Evolutionary conservation across 2,113 vertebrate species (phyloP).

Genomic region (Potamarius usumacintae): DNA sequence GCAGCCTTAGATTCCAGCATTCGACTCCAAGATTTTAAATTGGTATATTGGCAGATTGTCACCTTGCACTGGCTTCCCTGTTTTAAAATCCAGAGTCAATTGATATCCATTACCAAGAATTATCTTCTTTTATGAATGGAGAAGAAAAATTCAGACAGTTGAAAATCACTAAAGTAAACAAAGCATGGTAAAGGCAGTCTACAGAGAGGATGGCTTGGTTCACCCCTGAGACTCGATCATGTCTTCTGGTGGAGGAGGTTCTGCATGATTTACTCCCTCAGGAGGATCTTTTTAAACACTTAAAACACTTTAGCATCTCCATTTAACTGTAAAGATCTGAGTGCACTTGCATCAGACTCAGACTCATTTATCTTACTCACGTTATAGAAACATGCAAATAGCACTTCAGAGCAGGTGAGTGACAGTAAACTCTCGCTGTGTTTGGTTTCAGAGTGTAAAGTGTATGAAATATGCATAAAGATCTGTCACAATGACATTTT

Average conservation of each 20-base stretch:
- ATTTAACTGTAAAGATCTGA: constrained; percentile 3
- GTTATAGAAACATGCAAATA: background rate
- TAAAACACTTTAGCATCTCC: constrained; percentile 29
- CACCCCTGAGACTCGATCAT: background rate
- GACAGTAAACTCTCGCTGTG: background rate
- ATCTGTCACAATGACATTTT: background rate
- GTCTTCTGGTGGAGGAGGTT: constrained; percentile 1
- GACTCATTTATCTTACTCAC: constrained; percentile 28
- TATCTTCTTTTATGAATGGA: background rate
- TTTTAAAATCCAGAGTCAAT: background rate
- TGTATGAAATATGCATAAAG: background rate
- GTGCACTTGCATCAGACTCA: background rate
- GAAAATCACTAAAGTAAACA: background rate
- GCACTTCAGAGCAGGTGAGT: background rate
- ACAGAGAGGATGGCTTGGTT: background rate
- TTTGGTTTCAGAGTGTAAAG: background rate
- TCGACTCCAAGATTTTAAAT: background rate
- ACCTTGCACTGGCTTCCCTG: background rate
- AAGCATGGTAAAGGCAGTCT: background rate
- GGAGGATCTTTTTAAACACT: constrained; percentile 16
- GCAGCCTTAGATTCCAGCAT: background rate
- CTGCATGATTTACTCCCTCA: background rate
- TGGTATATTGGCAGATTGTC: background rate
- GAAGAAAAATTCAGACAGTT: background rate
- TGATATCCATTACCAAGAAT: background rate